These are phyloP conservation scores for Hozukius guyotensis DNA, from an alignment of 2,797 vertebrate genomes.

Conservation along the genomic window DNA sequence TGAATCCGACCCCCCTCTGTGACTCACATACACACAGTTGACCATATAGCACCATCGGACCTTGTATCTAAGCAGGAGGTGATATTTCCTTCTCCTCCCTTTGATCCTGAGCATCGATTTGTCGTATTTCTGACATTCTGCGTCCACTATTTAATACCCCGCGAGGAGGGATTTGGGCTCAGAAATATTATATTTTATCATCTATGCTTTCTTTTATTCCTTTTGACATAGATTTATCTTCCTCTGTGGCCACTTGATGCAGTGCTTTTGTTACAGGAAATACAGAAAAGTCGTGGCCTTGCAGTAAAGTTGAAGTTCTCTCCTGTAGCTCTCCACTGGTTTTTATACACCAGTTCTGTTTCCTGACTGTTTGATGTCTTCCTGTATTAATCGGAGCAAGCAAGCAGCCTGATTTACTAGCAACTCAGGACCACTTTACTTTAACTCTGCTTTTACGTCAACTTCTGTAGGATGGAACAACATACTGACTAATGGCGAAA, in stretches of 20 bases:
- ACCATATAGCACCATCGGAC: constrained; percentile 9
- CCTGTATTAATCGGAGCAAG: constrained; percentile 53
- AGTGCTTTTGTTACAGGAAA: constrained; percentile 1
- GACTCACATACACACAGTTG: constrained; percentile 24
- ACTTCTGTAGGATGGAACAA: constrained; percentile 45
- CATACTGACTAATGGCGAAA: constrained; percentile 61
- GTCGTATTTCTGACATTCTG: constrained; percentile 22
- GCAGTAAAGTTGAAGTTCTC: constrained; percentile 3
- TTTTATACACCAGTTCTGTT: constrained; percentile 42
- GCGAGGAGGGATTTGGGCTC: neutral
- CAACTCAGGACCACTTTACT: constrained; percentile 53
- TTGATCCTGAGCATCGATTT: constrained; percentile 51
- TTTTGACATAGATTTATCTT: constrained; percentile 1
- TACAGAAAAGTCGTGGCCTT: neutral
- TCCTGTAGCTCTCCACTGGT: neutral
- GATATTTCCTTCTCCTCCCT: constrained; percentile 26
- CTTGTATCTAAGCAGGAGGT: constrained; percentile 37
- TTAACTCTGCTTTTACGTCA: constrained; percentile 51
- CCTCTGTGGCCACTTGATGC: neutral
- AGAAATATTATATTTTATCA: constrained; percentile 14
- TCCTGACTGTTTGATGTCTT: constrained; percentile 57
- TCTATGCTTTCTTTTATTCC: constrained; percentile 10
- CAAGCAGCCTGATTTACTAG: constrained; percentile 65
- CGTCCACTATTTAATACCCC: constrained; percentile 2
- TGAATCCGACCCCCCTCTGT: constrained; percentile 59